These are phyloP conservation scores for Ceuthmochares aereus DNA, from an alignment of 2,113 vertebrate species.

Conservation along the genomic window DNA sequence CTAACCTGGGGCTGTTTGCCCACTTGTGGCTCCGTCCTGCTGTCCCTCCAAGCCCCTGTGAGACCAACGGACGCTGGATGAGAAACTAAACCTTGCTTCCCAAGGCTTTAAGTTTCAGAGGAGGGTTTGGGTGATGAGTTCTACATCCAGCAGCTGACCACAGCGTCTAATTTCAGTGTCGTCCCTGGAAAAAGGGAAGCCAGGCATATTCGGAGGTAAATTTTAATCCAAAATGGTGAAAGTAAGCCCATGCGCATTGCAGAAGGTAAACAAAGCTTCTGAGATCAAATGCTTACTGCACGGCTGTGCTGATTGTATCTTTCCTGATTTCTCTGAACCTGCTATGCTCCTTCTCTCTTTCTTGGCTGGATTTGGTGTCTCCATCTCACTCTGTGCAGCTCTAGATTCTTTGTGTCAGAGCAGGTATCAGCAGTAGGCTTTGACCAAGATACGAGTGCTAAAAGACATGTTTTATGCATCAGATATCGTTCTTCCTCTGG, in stretches of 20 bases:
- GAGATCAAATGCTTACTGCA: fast-evolving
- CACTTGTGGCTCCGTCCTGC: not conserved
- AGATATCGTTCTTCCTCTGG: not conserved
- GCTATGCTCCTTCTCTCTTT: fast-evolving
- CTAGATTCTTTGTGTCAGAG: not conserved
- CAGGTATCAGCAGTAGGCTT: not conserved
- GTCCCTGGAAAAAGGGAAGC: not conserved
- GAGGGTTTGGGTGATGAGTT: not conserved
- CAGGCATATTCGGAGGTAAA: not conserved
- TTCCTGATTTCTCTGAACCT: not conserved
- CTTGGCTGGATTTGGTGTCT: not conserved
- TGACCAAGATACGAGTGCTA: fast-evolving
- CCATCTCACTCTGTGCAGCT: not conserved
- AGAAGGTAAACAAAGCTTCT: not conserved
- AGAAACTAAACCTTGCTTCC: not conserved
- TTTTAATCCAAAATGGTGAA: not conserved
- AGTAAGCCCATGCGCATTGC: fast-evolving
- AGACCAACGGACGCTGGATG: fast-evolving
- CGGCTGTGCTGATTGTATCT: not conserved
- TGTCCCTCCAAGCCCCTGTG: fast-evolving
- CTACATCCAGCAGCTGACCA: not conserved
- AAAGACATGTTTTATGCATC: fast-evolving
- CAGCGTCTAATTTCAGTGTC: fast-evolving
- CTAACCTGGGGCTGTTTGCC: not conserved
- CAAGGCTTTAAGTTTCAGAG: not conserved